A percentile compares a stretch with the other conserved stretches of the same genome.
phyloP scores from a whole-genome alignment of 2,113 vertebrate genomes.

The human region GRCh38 chr1:104784001-104784500 shows the following conservation, averaged over 20 bases:
- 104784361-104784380: not conserved
- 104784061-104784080: not conserved
- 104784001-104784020: not conserved
- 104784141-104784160: not conserved
- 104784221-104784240: not conserved
- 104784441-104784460: not conserved
- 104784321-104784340: not conserved
- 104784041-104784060: not conserved
- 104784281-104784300: not conserved
- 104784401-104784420: not conserved
- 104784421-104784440: not conserved
- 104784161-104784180: not conserved
- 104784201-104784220: not conserved
- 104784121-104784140: not conserved
- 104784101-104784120: not conserved
- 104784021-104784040: not conserved
- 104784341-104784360: not conserved
- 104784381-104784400: rapidly evolving
- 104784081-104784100: not conserved
- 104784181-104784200: not conserved
- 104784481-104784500: not conserved
- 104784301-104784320: not conserved
- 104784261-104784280: not conserved
- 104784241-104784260: not conserved
- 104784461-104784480: no score